Conservation (phyloP, 2,113 vertebrate genomes). For the Pituophis catenifer region DNA sequence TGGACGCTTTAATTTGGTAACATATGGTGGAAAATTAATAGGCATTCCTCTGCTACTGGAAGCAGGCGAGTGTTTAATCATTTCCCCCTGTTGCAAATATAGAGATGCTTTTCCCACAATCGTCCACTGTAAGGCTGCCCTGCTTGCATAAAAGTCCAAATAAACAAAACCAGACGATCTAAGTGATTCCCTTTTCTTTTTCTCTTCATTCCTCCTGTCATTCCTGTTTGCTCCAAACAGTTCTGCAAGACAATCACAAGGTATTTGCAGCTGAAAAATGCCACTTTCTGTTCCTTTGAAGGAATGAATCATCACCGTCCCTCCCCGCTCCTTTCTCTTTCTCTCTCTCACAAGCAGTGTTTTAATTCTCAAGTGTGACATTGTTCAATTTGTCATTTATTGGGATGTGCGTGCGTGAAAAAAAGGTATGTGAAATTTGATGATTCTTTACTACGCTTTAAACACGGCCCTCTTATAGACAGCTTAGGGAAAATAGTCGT, state of each 20-base stretch:
- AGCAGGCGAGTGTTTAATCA: constrained; percentile 42
- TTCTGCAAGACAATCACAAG: background rate
- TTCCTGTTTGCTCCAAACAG: background rate
- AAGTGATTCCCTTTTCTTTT: background rate
- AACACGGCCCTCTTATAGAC: constrained; percentile 19
- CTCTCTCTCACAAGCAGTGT: background rate
- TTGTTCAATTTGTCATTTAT: background rate
- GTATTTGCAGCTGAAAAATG: background rate
- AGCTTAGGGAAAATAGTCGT: constrained; percentile 30
- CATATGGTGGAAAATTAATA: constrained; percentile 52
- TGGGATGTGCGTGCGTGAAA: background rate
- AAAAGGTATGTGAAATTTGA: background rate
- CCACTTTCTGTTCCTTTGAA: background rate
- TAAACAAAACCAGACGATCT: background rate
- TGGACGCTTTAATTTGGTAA: constrained; percentile 43
- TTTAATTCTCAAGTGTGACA: background rate
- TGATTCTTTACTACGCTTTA: constrained; percentile 14
- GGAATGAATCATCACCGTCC: background rate
- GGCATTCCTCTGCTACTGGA: constrained; percentile 11
- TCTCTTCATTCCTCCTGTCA: background rate
- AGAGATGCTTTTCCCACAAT: constrained; percentile 4
- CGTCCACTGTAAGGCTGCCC: background rate
- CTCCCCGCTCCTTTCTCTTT: background rate
- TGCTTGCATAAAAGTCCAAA: background rate
- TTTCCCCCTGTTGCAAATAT: constrained; percentile 4